phyloP scores from a whole-genome alignment of 2,113 vertebrate genomes.

The Vicugna pacos region DNA sequence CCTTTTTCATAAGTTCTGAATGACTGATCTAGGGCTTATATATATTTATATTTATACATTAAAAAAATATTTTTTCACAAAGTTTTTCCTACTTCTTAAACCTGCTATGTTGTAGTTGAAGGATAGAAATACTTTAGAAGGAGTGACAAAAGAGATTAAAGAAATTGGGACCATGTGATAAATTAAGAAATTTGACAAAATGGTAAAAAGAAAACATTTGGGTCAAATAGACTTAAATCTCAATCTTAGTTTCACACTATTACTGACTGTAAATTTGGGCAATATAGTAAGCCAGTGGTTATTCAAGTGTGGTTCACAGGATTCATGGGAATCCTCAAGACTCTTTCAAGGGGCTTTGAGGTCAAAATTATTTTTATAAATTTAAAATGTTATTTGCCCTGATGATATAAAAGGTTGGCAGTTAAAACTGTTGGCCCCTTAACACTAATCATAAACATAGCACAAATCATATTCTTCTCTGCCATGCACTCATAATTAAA shows the following conservation, averaged over 20 bases:
- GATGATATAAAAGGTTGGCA: conserved; percentile 1
- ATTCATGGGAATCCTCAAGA: not conserved
- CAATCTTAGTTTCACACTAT: not conserved
- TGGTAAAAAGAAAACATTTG: not conserved
- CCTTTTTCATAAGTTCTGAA: not conserved
- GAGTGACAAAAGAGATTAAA: not conserved
- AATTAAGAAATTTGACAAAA: conserved; percentile 29
- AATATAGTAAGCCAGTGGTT: not conserved
- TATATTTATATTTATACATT: no score
- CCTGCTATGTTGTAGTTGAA: not conserved
- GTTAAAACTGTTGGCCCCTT: not conserved
- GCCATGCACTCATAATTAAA: not conserved
- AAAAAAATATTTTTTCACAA: not conserved
- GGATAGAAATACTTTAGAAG: not conserved
- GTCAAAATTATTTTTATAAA: conserved; percentile 32
- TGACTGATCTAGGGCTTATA: not conserved
- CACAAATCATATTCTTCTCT: conserved; percentile 9
- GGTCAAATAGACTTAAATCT: not conserved
- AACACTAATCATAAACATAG: not conserved
- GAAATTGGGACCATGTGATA: not conserved
- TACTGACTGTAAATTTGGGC: not conserved
- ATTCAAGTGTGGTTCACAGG: not conserved
- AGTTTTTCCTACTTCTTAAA: not conserved
- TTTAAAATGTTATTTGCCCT: not conserved
- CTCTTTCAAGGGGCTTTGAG: not conserved